These are phyloP conservation scores for Apodemia zela DNA, from an alignment of 2,888 invertebrate genomes.

Conservation along the genomic window DNA sequence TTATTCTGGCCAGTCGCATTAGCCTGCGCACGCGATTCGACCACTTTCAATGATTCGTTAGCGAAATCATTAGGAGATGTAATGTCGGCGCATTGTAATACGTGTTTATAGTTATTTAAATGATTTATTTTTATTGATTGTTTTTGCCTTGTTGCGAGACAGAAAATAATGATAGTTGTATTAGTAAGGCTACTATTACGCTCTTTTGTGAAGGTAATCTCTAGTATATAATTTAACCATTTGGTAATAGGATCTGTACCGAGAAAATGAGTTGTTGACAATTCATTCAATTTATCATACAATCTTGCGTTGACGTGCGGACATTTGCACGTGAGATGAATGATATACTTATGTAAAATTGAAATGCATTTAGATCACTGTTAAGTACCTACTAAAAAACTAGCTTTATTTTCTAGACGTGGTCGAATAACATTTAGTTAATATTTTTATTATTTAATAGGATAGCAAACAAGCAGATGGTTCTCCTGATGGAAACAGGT, in stretches of 20 bases:
- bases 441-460: too few relatives aligned
- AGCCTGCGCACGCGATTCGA: conserved; percentile 71
- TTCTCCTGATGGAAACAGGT: neutral
- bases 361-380: conserved; percentile 39
- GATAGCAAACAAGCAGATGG: too few relatives aligned
- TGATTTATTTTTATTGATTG: conserved; percentile 81
- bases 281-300: conserved; percentile 68
- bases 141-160: conserved; percentile 79
- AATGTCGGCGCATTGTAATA: conserved; percentile 77
- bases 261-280: conserved; percentile 76
- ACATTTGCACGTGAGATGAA: conserved; percentile 42
- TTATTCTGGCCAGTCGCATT: conserved; percentile 29
- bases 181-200: conserved; percentile 73
- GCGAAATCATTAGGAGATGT: conserved; percentile 80
- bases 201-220: conserved; percentile 70
- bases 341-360: conserved; percentile 39
- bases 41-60: conserved; percentile 80
- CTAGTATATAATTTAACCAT: conserved; percentile 68
- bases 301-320: conserved; percentile 36
- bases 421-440: neutral
- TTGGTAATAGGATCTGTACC: conserved; percentile 68
- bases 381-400: conserved; percentile 26
- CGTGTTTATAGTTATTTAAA: conserved; percentile 80
- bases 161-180: conserved; percentile 76
- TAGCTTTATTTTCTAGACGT: conserved; percentile 22